Evolutionary conservation across 2,888 invertebrate genomes (phyloP), one percentile per base, ranked within the genome.

Genomic region (Drosophila mimica): DNA sequence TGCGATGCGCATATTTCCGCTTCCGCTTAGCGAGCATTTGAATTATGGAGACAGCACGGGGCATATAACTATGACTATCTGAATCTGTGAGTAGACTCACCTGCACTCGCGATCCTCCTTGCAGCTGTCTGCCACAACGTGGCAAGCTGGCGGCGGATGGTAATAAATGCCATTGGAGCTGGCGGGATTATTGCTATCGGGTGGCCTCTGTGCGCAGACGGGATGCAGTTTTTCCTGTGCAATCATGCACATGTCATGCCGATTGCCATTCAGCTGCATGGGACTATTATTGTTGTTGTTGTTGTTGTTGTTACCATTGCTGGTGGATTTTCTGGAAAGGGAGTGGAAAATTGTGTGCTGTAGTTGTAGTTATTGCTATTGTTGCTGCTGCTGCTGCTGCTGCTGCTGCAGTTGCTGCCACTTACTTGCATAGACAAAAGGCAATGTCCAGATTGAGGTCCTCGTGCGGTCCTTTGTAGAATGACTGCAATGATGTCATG

Each of bases 371-470:
- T n/a, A 38, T 56, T 46, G 70, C 30, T 73, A 53, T 52, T 36
- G 46, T 49, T 20, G 65, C 9, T 13, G 52, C 20, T 46, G 20
- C 34, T 40, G 20, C 38, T 25, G 25, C 25, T 25, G 25, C 3
- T 25, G 25, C 38, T 38, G 49, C 30, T 40, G 20, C 38, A 56
- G 43, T 67, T 56, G 59, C 63, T 71, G 70, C 78, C 84, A 95
- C 96, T 95, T 94, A 97, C 98, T 96, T 97, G 97, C 98, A 98
- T 73, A 98, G 95, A 93, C 98, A 98, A 94, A 98, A 98, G 83
- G 98, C 98, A 87, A 98, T 96, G 93, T 98, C 98, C 79, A 97
- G 95, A 91, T 97, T 97, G 95, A 97, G 96, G 83, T 95, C 96
- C 81, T 96, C 96, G 66, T 95, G 95, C 28, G 96, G 95, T 89